Conservation (phyloP, 2,888 invertebrate species). For the Thysanoteuthis rhombus region DNA sequence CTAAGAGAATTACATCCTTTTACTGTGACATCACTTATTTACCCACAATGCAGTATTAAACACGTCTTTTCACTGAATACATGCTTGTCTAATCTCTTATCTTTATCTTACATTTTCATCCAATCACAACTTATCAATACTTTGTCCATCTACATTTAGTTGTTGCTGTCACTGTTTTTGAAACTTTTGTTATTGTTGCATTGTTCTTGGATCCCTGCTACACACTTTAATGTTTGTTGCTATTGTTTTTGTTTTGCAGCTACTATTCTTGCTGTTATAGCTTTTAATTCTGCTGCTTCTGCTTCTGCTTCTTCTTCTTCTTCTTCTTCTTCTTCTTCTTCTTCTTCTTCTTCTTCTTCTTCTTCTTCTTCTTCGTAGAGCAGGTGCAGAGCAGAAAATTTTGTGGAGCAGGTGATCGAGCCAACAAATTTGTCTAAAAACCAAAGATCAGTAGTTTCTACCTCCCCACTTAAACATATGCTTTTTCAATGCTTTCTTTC, state of each 20-base stretch:
- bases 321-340: background rate
- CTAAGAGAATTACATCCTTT: no score
- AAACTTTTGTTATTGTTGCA: background rate
- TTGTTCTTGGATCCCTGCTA: background rate
- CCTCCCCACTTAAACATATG: background rate
- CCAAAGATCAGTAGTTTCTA: background rate
- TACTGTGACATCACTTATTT: no score
- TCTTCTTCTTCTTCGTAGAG: background rate
- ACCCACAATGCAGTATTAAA: no score
- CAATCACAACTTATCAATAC: no score
- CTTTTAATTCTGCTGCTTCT: no score
- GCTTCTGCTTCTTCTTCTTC: background rate
- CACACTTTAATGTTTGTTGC: background rate
- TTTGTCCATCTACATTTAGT: no score
- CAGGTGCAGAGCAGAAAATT: background rate
- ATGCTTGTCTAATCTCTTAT: no score
- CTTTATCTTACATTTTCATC: no score
- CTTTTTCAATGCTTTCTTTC: background rate
- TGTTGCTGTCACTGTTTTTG: background rate
- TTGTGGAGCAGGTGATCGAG: background rate
- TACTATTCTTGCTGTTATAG: background rate
- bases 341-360: background rate
- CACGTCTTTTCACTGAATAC: no score
- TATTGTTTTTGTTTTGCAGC: background rate
- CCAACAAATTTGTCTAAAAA: background rate